These are phyloP conservation scores for Ginglymostoma cirratum DNA, from an alignment of 2,113 vertebrate species.

Conservation along the genomic window DNA sequence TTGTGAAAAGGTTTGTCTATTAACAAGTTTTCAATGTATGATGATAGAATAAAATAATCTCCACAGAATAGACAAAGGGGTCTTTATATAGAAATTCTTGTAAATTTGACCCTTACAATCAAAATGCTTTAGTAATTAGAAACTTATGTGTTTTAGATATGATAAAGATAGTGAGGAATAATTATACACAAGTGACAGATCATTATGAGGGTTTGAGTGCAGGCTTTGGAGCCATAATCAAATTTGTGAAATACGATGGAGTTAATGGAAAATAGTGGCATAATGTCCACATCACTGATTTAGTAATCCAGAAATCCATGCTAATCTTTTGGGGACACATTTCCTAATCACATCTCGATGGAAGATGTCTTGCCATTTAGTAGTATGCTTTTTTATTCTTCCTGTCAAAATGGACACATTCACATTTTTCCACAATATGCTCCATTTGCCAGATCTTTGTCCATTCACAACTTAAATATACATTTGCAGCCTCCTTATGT, in stretches of 20 bases:
- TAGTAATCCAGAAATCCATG: neutral
- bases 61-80: neutral
- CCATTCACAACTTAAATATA: no score
- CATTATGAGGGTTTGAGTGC: neutral
- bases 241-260: neutral
- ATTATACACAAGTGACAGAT: neutral
- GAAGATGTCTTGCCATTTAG: no score
- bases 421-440: no score
- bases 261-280: no score
- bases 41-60: neutral
- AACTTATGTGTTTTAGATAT: neutral
- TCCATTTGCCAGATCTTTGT: no score
- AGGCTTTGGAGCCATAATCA: no score
- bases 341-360: neutral
- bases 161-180: neutral
- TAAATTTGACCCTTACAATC: neutral
- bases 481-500: no score
- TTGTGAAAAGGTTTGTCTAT: neutral
- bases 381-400: no score
- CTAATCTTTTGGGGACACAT: neutral
- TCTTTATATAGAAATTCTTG: neutral
- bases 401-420: no score
- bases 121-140: neutral
- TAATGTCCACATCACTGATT: neutral
- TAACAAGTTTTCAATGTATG: neutral